Percentiles rank a stretch among this genome's conserved stretches.
Conservation (phyloP, 2,797 vertebrate species). For the Sardinella longiceps region DNA sequence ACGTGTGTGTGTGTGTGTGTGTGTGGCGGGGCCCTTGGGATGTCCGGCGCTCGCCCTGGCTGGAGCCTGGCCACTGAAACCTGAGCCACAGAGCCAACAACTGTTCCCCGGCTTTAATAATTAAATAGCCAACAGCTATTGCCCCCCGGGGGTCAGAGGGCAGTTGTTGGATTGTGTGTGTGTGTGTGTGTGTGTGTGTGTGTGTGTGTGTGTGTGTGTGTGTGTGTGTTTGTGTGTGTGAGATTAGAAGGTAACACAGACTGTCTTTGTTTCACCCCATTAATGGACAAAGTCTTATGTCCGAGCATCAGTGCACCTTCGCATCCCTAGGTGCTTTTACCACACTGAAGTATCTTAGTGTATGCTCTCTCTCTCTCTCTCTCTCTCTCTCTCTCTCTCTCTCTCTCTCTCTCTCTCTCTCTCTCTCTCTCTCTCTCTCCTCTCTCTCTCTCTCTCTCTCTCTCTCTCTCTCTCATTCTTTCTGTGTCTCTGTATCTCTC, state of each 20-base stretch:
- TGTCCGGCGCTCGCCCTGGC: constrained; percentile 64
- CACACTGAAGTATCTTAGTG: not conserved
- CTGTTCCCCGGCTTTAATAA: constrained; percentile 86
- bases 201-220: constrained; percentile 30
- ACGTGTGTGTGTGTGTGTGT: not conserved
- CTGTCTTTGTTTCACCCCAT: constrained; percentile 67
- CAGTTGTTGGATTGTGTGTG: constrained; percentile 52
- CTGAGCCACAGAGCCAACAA: constrained; percentile 73
- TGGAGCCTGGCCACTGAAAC: constrained; percentile 71
- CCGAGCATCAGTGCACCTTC: constrained; percentile 40
- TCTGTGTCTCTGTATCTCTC: constrained; percentile 27
- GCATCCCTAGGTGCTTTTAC: not conserved
- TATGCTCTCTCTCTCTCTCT: not conserved
- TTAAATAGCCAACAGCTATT: constrained; percentile 87
- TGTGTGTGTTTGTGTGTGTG: constrained; percentile 22
- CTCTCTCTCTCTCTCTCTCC: not conserved
- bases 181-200: constrained; percentile 8
- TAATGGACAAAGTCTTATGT: constrained; percentile 54
- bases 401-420: not conserved
- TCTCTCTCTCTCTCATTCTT: not conserved
- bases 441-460: not conserved
- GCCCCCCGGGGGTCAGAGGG: constrained; percentile 79
- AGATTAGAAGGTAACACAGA: constrained; percentile 77
- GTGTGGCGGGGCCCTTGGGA: constrained; percentile 47
- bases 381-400: not conserved